Evolutionary conservation across 2,113 vertebrate genomes (phyloP), one percentile per base, ranked within the genome.

Genomic region (Dryoscopus gambensis): DNA sequence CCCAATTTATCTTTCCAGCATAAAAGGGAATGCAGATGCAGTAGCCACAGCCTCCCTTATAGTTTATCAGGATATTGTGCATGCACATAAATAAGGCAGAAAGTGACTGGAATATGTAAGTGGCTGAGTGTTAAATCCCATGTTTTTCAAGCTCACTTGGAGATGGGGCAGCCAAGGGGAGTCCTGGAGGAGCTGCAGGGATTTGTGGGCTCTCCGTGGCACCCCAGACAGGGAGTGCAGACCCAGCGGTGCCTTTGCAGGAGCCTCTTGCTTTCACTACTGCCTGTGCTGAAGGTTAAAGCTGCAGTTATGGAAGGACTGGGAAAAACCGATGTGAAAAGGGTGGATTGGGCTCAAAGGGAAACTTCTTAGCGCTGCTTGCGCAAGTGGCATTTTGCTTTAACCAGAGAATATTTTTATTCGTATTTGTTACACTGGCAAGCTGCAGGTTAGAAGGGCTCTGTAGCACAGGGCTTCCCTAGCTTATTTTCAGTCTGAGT

Each of bases 21-120:
- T 94, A 91, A 69, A 50, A 81, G 30, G 88, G 71, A 93, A 93
- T 80, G 79, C 89, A 62, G 88, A 95, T 87, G 74, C 90, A 93
- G 76, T 49, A 84, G 79, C 84, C 33, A 7, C 44, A 91, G 89
- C 62, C 39, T 84, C 69, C 78, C n/a, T 65, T 55, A 77, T 44
- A 76, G 70, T 93, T 89, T 90, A 62, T 91, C 67, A 91, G 88
- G 84, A 62, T 90, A 67, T 79, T 75, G 65, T 70, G 40, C 25
- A 7, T 28, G 68, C 49, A 22, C 76, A 75, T 55, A 84, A 95
- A 90, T 77, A 88, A 84, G 65, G 28, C 30, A 60, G 70, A 59
- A 93, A 40, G 53, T 64, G 44, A 93, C 86, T 85, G 82, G 71
- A 95, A 90, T 82, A 5, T 55, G 12, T 37, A 75, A 74, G 63